Percentiles rank a stretch among this genome's conserved stretches.
Conservation (phyloP, 2,113 vertebrate species). For the Lophius piscatorius region DNA sequence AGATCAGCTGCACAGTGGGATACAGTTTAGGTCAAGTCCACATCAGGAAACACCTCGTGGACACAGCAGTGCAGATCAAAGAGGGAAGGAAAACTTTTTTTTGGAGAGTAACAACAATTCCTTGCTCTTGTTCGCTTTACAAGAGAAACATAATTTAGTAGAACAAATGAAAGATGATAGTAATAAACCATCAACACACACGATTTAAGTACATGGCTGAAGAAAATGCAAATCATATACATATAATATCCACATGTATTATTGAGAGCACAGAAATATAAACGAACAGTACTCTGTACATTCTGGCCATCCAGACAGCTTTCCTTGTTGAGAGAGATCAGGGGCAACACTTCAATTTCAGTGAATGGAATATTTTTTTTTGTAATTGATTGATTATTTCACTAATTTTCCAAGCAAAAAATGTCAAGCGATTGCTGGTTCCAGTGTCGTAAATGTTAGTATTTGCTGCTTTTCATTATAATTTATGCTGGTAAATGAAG, state of each 20-base stretch:
- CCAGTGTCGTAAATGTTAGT: no score
- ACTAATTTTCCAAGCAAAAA: no score
- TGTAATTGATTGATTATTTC: background rate
- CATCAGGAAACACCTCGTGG: constrained; percentile 27
- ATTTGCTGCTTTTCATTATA: no score
- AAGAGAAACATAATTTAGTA: constrained; percentile 38
- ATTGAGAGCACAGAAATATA: constrained; percentile 40
- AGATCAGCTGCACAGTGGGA: constrained; percentile 38
- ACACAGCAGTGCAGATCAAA: constrained; percentile 29
- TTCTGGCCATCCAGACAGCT: constrained; percentile 1
- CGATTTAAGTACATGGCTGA: constrained; percentile 28
- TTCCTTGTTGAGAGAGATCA: no score
- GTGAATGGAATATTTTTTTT: constrained; percentile 5
- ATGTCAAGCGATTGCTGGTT: no score
- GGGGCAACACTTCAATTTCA: background rate
- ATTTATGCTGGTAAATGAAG: background rate
- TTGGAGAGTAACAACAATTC: constrained; percentile 14
- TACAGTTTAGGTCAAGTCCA: constrained; percentile 40
- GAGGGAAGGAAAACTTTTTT: constrained; percentile 7
- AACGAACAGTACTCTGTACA: constrained; percentile 37
- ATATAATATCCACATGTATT: constrained; percentile 38
- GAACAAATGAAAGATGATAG: constrained; percentile 33
- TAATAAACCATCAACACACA: constrained; percentile 22
- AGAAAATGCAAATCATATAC: constrained; percentile 36
- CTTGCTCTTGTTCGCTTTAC: constrained; percentile 17